Conservation (phyloP, 2,888 invertebrate genomes). For the Labia minor region DNA sequence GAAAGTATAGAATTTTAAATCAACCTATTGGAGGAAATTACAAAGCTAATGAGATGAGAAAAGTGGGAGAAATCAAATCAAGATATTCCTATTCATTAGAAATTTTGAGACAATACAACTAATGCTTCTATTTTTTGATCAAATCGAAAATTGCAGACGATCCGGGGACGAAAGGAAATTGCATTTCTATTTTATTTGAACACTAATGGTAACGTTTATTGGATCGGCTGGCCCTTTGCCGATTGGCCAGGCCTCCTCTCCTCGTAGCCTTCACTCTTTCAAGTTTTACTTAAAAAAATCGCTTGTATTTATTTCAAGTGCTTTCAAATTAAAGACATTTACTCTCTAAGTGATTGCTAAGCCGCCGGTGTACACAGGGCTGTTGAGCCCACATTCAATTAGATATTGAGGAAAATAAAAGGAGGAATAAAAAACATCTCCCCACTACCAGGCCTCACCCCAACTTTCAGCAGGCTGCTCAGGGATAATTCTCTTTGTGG, state of each 20-base stretch:
- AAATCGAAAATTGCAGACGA: not conserved
- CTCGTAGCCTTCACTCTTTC: not conserved
- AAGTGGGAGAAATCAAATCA: no score
- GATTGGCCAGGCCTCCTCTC: not conserved
- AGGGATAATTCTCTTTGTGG: not conserved
- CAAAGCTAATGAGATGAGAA: no score
- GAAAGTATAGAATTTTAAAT: no score
- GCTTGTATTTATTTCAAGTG: constrained; percentile 13
- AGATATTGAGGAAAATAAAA: not conserved
- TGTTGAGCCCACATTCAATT: not conserved
- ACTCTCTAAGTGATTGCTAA: constrained; percentile 4
- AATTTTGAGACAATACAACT: not conserved
- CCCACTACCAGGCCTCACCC: no score
- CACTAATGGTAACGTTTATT: constrained; percentile 13
- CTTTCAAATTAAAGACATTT: constrained; percentile 13
- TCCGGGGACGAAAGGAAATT: not conserved
- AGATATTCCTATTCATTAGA: not conserved
- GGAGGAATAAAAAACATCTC: not conserved
- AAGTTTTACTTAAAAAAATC: constrained; percentile 7
- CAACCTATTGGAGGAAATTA: no score
- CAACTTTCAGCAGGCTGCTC: no score
- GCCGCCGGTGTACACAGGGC: not conserved
- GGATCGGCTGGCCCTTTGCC: not conserved
- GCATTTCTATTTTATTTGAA: not conserved
- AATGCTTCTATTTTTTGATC: constrained; percentile 1